Percentiles rank a stretch among this genome's conserved stretches.
phyloP scores from a whole-genome alignment of 2,797 vertebrate genomes.

The Amblyraja radiata region DNA sequence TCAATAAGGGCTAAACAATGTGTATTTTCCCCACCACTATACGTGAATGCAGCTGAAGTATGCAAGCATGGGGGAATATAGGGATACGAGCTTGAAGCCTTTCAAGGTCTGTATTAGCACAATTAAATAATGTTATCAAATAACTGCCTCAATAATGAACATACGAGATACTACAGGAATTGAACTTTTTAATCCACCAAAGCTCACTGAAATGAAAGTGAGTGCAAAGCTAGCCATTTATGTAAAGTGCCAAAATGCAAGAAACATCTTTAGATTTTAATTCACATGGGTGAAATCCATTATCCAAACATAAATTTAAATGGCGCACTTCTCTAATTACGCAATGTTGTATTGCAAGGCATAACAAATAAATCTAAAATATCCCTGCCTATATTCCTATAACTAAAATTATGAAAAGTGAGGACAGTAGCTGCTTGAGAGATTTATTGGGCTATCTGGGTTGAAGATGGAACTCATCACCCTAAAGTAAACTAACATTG shows the following conservation, averaged over 20 bases:
- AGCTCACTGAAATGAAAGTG: not conserved
- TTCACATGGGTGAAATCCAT: not conserved
- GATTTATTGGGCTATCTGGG: not conserved
- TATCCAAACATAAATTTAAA: not conserved
- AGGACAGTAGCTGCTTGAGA: not conserved
- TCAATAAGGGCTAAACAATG: not conserved
- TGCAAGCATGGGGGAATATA: not conserved
- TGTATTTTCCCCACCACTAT: not conserved
- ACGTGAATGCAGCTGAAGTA: not conserved
- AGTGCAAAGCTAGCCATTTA: not conserved
- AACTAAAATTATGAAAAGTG: not conserved
- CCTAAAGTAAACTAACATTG: not conserved
- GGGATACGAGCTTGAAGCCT: not conserved
- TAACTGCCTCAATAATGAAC: not conserved
- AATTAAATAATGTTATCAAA: not conserved
- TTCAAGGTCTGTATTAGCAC: not conserved
- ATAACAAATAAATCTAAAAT: not conserved
- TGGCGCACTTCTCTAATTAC: not conserved
- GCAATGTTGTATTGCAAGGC: not conserved
- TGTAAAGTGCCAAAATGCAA: not conserved
- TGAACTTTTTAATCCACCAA: not conserved
- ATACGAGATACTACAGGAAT: not conserved
- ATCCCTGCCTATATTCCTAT: not conserved
- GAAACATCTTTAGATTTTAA: not conserved
- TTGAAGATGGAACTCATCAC: not conserved